A percentile compares a stretch with the other conserved stretches of the same genome.
These are phyloP conservation scores for Sarcophilus harrisii DNA, from an alignment of 2,797 vertebrate species.

Conservation along the genomic window DNA sequence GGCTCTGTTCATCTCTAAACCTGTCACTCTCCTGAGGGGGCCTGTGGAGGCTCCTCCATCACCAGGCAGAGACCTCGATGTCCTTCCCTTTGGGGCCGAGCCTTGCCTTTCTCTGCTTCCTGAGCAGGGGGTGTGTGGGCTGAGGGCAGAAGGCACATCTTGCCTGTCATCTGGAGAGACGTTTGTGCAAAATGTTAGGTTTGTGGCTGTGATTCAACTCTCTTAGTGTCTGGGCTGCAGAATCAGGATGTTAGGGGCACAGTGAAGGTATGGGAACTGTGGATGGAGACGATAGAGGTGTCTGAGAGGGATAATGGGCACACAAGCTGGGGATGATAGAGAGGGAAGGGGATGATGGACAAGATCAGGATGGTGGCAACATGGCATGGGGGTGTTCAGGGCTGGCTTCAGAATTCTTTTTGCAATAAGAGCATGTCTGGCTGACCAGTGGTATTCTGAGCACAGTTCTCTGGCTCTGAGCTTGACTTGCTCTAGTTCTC, in stretches of 20 bases:
- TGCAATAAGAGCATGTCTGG: not conserved
- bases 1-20: not conserved
- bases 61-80: not conserved
- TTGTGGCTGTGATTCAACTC: slow-evolving; percentile 79
- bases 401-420: not conserved
- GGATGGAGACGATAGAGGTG: not conserved
- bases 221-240: slow-evolving; percentile 58
- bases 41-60: not conserved
- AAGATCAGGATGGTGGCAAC: not conserved
- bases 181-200: slow-evolving; percentile 81
- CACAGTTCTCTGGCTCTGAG: not conserved
- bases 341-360: not conserved
- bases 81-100: slow-evolving; percentile 44
- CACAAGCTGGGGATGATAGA: not conserved
- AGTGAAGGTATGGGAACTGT: slow-evolving; percentile 51
- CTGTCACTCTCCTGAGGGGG: not conserved
- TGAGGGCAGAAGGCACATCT: slow-evolving; percentile 82
- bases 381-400: not conserved
- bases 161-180: slow-evolving; percentile 82
- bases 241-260: slow-evolving; percentile 49
- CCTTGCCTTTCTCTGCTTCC: slow-evolving; percentile 75
- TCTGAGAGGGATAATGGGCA: not conserved
- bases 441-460: not conserved
- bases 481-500: not conserved
- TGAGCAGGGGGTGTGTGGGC: slow-evolving; percentile 79